These are phyloP conservation scores for Xylota sylvarum DNA, from an alignment of 2,888 invertebrate species.

Conservation along the genomic window DNA sequence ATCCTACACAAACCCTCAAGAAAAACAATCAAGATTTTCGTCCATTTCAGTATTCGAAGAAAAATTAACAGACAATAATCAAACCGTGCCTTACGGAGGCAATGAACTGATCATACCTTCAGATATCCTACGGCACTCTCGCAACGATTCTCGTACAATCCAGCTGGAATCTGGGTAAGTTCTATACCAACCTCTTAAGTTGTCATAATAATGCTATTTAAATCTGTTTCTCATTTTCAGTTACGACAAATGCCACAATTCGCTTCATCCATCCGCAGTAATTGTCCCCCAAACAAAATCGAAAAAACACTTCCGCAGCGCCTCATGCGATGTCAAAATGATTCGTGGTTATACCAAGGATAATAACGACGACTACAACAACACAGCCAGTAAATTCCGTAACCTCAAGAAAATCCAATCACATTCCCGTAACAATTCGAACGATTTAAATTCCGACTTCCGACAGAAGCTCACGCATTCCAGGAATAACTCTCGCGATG, in stretches of 20 bases:
- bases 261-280: slow-evolving; percentile 77
- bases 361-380: slow-evolving; percentile 80
- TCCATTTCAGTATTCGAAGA: slow-evolving; percentile 90
- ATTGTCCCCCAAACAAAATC: slow-evolving; percentile 83
- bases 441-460: slow-evolving; percentile 83
- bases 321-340: slow-evolving; percentile 85
- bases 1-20: background rate
- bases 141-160: slow-evolving; percentile 88
- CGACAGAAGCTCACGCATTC: slow-evolving; percentile 82
- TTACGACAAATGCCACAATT: slow-evolving; percentile 83
- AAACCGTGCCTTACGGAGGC: slow-evolving; percentile 79
- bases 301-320: slow-evolving; percentile 84
- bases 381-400: slow-evolving; percentile 80
- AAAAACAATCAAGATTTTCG: slow-evolving; percentile 29
- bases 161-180: slow-evolving; percentile 87
- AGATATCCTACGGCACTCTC: slow-evolving; percentile 85
- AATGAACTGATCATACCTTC: slow-evolving; percentile 83
- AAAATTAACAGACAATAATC: slow-evolving; percentile 86
- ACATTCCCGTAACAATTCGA: slow-evolving; percentile 85
- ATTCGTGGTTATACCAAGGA: slow-evolving; percentile 84
- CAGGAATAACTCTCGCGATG: slow-evolving; percentile 83
- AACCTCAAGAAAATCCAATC: slow-evolving; percentile 83
- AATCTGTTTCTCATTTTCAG: slow-evolving; percentile 75
- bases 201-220: too few species aligned
- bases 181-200: background rate